phyloP scores from a whole-genome alignment of 2,888 invertebrate genomes.

The Epistrophe grossulariae region DNA sequence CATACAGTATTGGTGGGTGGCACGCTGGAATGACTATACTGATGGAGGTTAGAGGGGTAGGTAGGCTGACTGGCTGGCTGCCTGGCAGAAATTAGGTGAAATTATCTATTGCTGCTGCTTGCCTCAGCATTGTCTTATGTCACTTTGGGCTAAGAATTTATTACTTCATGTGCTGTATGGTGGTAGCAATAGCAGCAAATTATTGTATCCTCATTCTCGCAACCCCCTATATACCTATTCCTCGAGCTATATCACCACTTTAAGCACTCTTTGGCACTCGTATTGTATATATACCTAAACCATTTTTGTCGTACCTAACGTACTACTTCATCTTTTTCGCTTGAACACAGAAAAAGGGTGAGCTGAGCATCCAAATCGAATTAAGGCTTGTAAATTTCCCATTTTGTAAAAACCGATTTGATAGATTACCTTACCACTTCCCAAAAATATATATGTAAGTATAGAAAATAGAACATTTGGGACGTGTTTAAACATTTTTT shows the following conservation, averaged over 20 bases:
- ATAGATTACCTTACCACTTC: constrained; percentile 63
- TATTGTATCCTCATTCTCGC: constrained; percentile 50
- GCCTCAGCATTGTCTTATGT: constrained; percentile 74
- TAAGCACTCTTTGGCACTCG: constrained; percentile 25
- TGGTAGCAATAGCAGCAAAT: constrained; percentile 66
- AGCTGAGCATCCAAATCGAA: constrained; percentile 65
- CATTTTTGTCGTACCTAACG: not conserved
- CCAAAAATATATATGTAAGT: not conserved
- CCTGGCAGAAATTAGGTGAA: constrained; percentile 77
- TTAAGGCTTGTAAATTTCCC: constrained; percentile 73
- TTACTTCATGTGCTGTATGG: constrained; percentile 63
- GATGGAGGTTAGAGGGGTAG: not conserved
- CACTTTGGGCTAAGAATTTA: constrained; percentile 71
- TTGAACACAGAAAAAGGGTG: constrained; percentile 65
- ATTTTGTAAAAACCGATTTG: constrained; percentile 56
- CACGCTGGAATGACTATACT: not conserved
- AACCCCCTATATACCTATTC: constrained; percentile 6
- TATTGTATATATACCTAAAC: not conserved
- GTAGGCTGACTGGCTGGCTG: not conserved
- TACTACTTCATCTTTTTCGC: constrained; percentile 56
- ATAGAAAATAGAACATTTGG: constrained; percentile 16
- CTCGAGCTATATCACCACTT: not conserved
- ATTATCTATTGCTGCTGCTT: constrained; percentile 77
- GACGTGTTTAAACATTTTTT: constrained; percentile 34
- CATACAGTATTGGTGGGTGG: constrained; percentile 39